Base-by-base conservation (phyloP, 2,888 invertebrate species). In the Platycheirus rosarum region DNA sequence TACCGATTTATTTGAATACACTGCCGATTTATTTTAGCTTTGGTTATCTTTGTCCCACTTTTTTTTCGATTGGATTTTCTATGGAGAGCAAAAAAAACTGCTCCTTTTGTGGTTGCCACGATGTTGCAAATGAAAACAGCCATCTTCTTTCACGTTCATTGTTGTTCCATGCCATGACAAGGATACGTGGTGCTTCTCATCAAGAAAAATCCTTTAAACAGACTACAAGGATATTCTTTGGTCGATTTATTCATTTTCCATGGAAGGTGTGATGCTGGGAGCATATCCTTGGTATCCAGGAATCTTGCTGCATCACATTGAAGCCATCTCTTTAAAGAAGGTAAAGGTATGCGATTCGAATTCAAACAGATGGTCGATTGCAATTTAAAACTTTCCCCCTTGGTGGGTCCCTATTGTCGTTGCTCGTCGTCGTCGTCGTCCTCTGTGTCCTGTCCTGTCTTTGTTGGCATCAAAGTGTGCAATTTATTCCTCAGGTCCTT, bases 1-100 rank as follows among this genome's bases (percentile, higher is more conserved):
- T 80, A 80, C 66, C 80, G 75, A 80, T 80, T 80, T 66, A 80
- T 75, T 71, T 71, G 80, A 75, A 70, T 75, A 71, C 75, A 75
- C 53, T 66, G 53, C 29, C 79, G 79, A 79, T 79, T 79, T 79
- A 69, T 69, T 79, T 78, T 53, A 66, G 66, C 66, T 78, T 70
- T 71, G 70, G 70, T 65, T 77, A 57, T 65, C 63, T 44, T 26
- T 14, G n/a, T 35, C 16, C 7, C 32, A 60, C 48, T 49, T 57
- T 32, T 35, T 63, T 13, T 35, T 40, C 60, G 32, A 62, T 71
- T 23, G 49, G 57, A 69, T 70, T 75, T 80, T 29, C 46, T 60
- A 40, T 16, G n/a, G 23, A 23, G 23, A 4, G 2, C 3, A 32
- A 48, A 65, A 57, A 37, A 46, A 75, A 63, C 53, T 53, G 46